phyloP scores from a whole-genome alignment of 2,888 invertebrate species.

The Dastarcus helophoroides region DNA sequence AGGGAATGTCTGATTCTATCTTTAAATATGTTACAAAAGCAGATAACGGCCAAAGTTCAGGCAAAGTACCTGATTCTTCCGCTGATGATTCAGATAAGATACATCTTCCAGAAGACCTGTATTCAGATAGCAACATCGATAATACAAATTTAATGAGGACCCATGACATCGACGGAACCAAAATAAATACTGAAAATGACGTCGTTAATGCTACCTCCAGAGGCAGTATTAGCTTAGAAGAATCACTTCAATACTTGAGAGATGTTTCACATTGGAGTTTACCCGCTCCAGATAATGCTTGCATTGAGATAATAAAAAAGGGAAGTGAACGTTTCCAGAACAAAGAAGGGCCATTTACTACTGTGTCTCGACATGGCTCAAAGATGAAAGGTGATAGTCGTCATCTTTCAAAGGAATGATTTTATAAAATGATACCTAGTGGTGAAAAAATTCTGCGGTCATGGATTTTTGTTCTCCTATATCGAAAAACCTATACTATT shows the following conservation, averaged over 20 bases:
- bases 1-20: not conserved
- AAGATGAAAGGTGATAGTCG: no score
- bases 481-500: not conserved
- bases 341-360: not conserved
- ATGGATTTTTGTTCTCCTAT: constrained; percentile 13
- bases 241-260: not conserved
- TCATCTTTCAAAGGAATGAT: constrained; percentile 8
- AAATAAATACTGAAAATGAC: constrained; percentile 3
- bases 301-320: constrained; percentile 1
- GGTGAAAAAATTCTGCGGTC: constrained; percentile 7
- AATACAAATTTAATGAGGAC: constrained; percentile 1
- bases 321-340: not conserved
- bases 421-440: constrained; percentile 6
- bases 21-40: constrained; percentile 1
- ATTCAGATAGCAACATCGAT: not conserved
- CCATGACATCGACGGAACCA: constrained; percentile 3
- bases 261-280: not conserved
- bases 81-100: constrained; percentile 1
- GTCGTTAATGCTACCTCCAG: constrained; percentile 1
- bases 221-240: not conserved
- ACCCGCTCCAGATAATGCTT: constrained; percentile 1
- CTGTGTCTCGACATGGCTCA: not conserved
- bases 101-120: no score
- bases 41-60: not conserved
- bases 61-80: not conserved